Percentiles rank a stretch among this genome's conserved stretches.
Evolutionary conservation across 1,140 invertebrate species (phyloP).

Genomic region (Arion vulgaris): DNA sequence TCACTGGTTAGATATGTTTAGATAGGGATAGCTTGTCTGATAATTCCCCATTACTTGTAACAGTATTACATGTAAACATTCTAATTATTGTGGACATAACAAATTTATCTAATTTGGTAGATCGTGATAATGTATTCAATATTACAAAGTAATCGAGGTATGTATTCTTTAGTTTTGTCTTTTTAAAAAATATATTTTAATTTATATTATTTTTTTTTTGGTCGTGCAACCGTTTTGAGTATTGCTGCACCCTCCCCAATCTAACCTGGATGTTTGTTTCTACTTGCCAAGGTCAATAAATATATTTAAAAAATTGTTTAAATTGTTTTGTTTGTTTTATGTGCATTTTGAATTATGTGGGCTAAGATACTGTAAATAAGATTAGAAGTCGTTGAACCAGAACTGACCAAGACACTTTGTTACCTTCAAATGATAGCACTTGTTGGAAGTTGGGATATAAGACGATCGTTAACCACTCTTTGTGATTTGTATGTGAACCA

Average conservation of each 20-base stretch:
- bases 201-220: slow-evolving; percentile 4
- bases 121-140: slow-evolving; percentile 30
- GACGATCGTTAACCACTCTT: too few relatives aligned
- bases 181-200: neutral
- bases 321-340: too few relatives aligned
- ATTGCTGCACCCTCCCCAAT: slow-evolving; percentile 38
- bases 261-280: slow-evolving; percentile 43
- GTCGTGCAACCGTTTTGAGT: slow-evolving; percentile 36
- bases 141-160: slow-evolving; percentile 28
- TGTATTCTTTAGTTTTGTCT: slow-evolving; percentile 3
- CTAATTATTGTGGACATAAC: slow-evolving; percentile 17
- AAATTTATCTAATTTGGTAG: neutral
- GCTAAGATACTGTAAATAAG: too few relatives aligned
- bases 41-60: neutral
- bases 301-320: slow-evolving; percentile 34
- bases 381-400: too few relatives aligned
- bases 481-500: too few relatives aligned
- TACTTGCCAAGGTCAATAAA: slow-evolving; percentile 45
- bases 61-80: slow-evolving; percentile 29
- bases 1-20: slow-evolving; percentile 1
- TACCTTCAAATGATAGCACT: too few relatives aligned
- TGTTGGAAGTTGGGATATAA: too few relatives aligned
- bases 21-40: neutral
- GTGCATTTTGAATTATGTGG: too few relatives aligned
- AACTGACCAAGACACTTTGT: too few relatives aligned